phyloP scores from a whole-genome alignment of 2,113 vertebrate species.

The Seriola rivoliana region DNA sequence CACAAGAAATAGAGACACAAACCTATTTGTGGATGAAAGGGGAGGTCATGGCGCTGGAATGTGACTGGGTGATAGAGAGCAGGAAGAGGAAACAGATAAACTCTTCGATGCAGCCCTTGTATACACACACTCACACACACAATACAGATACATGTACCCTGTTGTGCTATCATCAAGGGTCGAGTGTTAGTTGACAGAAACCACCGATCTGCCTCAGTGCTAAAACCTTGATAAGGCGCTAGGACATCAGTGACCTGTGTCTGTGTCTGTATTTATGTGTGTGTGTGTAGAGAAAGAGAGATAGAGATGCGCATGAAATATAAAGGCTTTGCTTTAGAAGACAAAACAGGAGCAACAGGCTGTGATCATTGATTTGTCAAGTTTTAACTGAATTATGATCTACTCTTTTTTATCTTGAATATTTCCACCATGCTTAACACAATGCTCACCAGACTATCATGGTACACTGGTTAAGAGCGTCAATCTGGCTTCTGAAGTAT shows the following conservation, averaged over 20 bases:
- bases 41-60: constrained; percentile 76
- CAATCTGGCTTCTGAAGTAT: constrained; percentile 35
- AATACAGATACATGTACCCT: constrained; percentile 43
- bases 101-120: constrained; percentile 47
- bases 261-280: neutral
- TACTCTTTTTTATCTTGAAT: neutral
- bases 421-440: neutral
- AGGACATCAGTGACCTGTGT: constrained; percentile 43
- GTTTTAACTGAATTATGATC: neutral
- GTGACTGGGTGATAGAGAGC: constrained; percentile 73
- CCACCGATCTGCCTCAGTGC: constrained; percentile 62
- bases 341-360: neutral
- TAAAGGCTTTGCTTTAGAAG: neutral
- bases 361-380: neutral
- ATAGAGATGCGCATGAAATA: constrained; percentile 12
- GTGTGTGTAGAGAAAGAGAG: neutral
- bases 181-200: constrained; percentile 81
- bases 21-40: constrained; percentile 24
- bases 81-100: constrained; percentile 77
- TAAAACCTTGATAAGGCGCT: constrained; percentile 61
- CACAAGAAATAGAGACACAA: constrained; percentile 31
- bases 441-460: constrained; percentile 3
- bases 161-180: constrained; percentile 65
- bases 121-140: constrained; percentile 43
- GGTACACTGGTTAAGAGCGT: constrained; percentile 20